phyloP scores from a whole-genome alignment of 2,888 invertebrate genomes.

The Plagodis dolabraria region DNA sequence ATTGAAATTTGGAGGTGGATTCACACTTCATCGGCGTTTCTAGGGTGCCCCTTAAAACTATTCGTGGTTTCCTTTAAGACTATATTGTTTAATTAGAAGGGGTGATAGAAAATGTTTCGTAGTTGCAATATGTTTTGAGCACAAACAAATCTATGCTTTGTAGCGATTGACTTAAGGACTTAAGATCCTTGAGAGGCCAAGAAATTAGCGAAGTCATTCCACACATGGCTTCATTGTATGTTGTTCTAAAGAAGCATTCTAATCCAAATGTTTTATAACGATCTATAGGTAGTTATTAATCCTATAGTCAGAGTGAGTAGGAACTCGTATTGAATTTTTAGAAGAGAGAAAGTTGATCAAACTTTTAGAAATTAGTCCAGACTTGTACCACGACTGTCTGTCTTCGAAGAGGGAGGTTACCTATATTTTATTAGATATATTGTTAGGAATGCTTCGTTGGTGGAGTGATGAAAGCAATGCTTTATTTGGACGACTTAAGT shows the following conservation, averaged over 20 bases:
- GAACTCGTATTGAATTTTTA: no score
- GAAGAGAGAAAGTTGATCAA: no score
- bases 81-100: constrained; percentile 68
- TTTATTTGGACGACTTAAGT: no score
- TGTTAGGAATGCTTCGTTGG: no score
- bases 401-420: no score
- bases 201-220: constrained; percentile 57
- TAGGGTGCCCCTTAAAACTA: constrained; percentile 28
- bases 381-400: no score
- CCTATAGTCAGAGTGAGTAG: no score
- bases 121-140: constrained; percentile 47
- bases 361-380: no score
- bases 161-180: neutral
- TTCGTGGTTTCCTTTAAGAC: constrained; percentile 65
- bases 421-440: no score
- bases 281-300: neutral
- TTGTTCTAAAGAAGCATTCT: constrained; percentile 45
- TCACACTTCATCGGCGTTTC: constrained; percentile 43
- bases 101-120: constrained; percentile 48
- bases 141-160: constrained; percentile 39
- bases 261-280: constrained; percentile 14
- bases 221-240: constrained; percentile 44
- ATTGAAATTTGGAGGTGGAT: constrained; percentile 39
- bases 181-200: neutral
- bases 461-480: no score